Conservation (phyloP, 2,797 vertebrate genomes). For the Sylvia borin region DNA sequence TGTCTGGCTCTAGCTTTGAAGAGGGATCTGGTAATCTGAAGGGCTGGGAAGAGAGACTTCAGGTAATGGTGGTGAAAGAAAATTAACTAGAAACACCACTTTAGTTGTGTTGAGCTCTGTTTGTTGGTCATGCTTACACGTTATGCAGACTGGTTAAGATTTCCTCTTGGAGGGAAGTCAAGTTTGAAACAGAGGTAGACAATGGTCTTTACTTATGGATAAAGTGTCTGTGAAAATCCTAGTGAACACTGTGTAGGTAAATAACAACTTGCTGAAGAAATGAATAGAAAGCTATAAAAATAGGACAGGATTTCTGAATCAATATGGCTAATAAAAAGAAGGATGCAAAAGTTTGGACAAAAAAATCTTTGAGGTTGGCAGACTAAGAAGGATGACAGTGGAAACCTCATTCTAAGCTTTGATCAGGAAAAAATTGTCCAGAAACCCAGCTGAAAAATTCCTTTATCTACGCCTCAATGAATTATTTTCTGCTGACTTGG, state of each 20-base stretch:
- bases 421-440: not conserved
- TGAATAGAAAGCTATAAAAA: not conserved
- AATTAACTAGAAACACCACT: not conserved
- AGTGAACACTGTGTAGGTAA: not conserved
- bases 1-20: not conserved
- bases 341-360: not conserved
- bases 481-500: not conserved
- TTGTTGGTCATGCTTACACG: fast-evolving
- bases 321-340: not conserved
- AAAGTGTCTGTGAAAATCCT: not conserved
- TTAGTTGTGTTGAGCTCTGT: not conserved
- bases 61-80: not conserved
- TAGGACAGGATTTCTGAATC: not conserved
- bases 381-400: not conserved
- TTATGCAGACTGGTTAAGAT: not conserved
- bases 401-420: not conserved
- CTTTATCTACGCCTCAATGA: not conserved
- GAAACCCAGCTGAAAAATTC: not conserved
- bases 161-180: not conserved
- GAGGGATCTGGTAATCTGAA: not conserved
- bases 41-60: not conserved
- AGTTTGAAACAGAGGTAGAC: not conserved
- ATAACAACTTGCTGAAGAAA: not conserved
- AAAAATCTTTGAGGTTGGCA: not conserved
- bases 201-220: not conserved